Evolutionary conservation across 2,888 invertebrate species (phyloP).

Genomic region (Anthrax anthrax): DNA sequence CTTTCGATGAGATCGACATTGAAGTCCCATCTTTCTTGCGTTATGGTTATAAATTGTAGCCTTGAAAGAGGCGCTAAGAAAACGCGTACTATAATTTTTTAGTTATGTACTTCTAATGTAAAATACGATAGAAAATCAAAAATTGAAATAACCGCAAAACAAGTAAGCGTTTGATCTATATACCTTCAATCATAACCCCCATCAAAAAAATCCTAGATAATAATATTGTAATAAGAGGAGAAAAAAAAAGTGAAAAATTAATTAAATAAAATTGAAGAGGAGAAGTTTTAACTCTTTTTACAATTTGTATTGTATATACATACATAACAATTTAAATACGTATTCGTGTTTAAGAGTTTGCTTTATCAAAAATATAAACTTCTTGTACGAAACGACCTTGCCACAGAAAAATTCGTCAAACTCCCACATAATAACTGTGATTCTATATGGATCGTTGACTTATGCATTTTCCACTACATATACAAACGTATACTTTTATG

Average conservation of each 20-base stretch:
- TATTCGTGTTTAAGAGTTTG: too few species aligned
- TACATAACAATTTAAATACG: not conserved
- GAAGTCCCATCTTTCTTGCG: constrained; percentile 1
- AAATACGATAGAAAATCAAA: constrained; percentile 8
- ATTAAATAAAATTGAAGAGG: too few species aligned
- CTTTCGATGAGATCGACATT: constrained; percentile 6
- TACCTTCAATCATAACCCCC: not conserved
- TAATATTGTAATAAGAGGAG: too few species aligned
- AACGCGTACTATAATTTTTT: constrained; percentile 2
- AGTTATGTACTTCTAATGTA: not conserved
- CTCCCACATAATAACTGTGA: not conserved
- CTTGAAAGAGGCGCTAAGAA: not conserved
- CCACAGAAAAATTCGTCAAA: constrained; percentile 2
- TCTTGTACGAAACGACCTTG: constrained; percentile 10
- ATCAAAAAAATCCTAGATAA: too few species aligned
- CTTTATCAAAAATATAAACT: too few species aligned
- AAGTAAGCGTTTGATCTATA: constrained; percentile 8
- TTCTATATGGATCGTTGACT: not conserved
- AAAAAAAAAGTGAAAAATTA: too few species aligned
- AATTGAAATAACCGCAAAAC: constrained; percentile 9
- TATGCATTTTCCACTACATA: constrained; percentile 1
- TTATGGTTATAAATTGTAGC: not conserved
- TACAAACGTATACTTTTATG: too few species aligned
- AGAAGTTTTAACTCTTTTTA: not conserved
- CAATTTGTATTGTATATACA: not conserved